Evolutionary conservation across 2,888 invertebrate genomes (phyloP), one percentile per base, ranked within the genome.

Genomic region (Acholoe squamosa): DNA sequence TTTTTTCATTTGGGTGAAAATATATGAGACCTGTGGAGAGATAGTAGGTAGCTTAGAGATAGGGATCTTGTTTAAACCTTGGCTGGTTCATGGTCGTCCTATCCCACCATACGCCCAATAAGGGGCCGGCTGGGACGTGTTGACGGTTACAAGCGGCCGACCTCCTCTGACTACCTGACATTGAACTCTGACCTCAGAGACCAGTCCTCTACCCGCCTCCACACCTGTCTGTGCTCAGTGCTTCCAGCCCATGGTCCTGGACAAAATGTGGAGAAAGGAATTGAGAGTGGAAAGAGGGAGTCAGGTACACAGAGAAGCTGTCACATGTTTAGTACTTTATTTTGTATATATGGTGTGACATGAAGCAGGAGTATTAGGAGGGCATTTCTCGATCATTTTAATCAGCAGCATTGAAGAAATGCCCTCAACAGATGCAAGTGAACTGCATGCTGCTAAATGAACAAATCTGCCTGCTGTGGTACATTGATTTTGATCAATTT

Each of bases 121-220:
- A 71, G 71, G 25, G 43, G 71, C 28, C 28, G 71, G 28, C 28
- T 71, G 28, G 14, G 25, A 28, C 71, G 28, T 71, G 71, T 14
- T 80, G 80, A 80, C 80, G 80, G 80, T 80, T 80, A 80, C 80
- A 80, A 80, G 80, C 80, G 33, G 43, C 19, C 7, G 76, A 31
- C 16, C n/a, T 34, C 22, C 34, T 43, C 80, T 22, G 5, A 34
- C 43, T 80, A 80, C 34, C 80, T 80, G 80, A 43, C 43, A 34
- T 1, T 80, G 19, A 80, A 34, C 80, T 43, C 19, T 80, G 80
- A 80, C 80, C 76, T 76, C 5, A 25, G 14, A 31, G n/a, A 31
- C 76, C 25, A 14, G 28, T n/a, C 76, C 5, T 61, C 76, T 31
- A 28, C 14, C 76, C 31, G 31, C 76, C 16, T 28, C 76, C 76